Evolutionary conservation across 2,113 vertebrate genomes (phyloP).

Genomic region (Sprattus sprattus): DNA sequence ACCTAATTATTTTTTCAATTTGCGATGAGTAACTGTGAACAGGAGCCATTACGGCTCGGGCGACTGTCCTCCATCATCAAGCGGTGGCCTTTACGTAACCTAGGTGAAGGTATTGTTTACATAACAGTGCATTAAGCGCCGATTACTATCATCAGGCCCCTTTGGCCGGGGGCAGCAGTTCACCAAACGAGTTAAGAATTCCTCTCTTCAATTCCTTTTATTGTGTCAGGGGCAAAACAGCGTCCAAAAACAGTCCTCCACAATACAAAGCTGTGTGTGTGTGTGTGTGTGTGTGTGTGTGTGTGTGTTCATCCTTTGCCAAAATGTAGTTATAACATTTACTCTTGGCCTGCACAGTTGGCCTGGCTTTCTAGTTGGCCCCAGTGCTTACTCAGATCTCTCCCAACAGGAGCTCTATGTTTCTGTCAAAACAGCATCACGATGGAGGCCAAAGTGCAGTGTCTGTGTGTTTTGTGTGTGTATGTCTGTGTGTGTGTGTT

Average conservation of each 20-base stretch:
- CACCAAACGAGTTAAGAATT: background rate
- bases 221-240: background rate
- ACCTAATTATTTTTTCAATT: background rate
- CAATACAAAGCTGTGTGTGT: no score
- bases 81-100: background rate
- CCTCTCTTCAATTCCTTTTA: background rate
- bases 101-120: background rate
- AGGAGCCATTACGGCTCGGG: background rate
- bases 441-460: conserved; percentile 43
- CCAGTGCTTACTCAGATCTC: conserved; percentile 5
- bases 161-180: background rate
- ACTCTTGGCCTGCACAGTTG: background rate
- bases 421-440: conserved; percentile 44
- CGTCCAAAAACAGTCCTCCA: background rate
- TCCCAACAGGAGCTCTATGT: conserved; percentile 22
- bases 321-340: conserved; percentile 4
- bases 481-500: background rate
- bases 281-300: background rate
- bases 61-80: background rate
- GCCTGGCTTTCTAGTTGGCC: background rate
- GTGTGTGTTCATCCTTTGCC: background rate
- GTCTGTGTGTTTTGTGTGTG: background rate
- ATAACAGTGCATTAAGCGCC: background rate
- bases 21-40: background rate
- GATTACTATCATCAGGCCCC: background rate